Conservation (phyloP, 2,113 vertebrate genomes). For the Zeus faber region DNA sequence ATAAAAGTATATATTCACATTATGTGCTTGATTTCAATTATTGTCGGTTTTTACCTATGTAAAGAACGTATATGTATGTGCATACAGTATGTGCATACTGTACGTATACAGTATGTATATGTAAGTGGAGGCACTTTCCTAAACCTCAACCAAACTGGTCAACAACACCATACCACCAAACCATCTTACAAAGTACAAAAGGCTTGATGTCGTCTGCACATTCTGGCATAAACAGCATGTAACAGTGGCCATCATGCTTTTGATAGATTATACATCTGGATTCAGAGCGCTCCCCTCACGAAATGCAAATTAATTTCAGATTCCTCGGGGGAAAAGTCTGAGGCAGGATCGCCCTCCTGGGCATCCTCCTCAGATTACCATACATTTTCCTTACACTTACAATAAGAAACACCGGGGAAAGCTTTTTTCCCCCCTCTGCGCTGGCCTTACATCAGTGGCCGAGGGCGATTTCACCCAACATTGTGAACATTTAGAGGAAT, state of each 20-base stretch:
- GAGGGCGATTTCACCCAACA: background rate
- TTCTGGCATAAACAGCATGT: background rate
- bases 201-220: too few species aligned
- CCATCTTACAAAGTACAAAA: too few species aligned
- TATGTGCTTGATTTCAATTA: too few species aligned
- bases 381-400: constrained; percentile 9
- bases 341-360: background rate
- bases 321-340: background rate
- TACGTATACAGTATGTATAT: too few species aligned
- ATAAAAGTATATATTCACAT: too few species aligned
- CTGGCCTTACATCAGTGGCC: background rate
- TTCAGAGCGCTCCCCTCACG: background rate
- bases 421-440: constrained; percentile 7
- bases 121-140: too few species aligned
- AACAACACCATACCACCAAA: too few species aligned
- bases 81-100: too few species aligned
- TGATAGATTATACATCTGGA: background rate
- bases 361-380: constrained; percentile 7
- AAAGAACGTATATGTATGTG: too few species aligned
- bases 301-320: constrained; percentile 5
- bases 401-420: constrained; percentile 6
- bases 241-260: background rate
- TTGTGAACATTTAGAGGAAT: background rate
- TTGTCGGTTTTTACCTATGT: too few species aligned
- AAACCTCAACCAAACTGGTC: too few species aligned